Evolutionary conservation across 2,113 vertebrate species (phyloP), one percentile per base, ranked within the genome.

Genomic region (Genyomyrus donnyi): DNA sequence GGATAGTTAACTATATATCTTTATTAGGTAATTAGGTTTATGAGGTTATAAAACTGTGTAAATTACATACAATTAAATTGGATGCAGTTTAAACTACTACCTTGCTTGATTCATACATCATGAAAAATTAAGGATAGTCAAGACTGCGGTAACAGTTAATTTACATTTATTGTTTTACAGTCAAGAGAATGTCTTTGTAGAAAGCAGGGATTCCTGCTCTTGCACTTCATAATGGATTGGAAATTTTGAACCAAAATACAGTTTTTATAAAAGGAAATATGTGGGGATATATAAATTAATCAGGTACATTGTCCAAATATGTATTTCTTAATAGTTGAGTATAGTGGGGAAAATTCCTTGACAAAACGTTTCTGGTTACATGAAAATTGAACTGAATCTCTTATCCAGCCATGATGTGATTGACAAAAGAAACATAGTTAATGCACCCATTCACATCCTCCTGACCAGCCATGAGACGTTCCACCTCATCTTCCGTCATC

Each of bases 341-440:
- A 11, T 39, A 42, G 0, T 80, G 31, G 35, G 74, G 35, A 19
- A 74, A 39, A 80, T 80, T 80, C 31, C 31, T 39, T 80, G 74
- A 80, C 31, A 80, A 80, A 42, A 39, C 35, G 1, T 17, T 80
- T 80, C 74, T 42, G 31, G 74, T 80, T 42, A 80, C 35, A 42
- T 80, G 15, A 80, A 80, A 39, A 42, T 19, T 80, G 35, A 42
- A 42, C 31, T 42, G 35, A 80, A 80, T 39, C 35, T 17, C 27
- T 91, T 95, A 98, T 89, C 95, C 97, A 0, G 97, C 95, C 96
- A 99, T 95, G 89, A 99, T 97, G 88, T 98, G 97, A 31, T 98
- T 98, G 94, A 98, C 97, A 0, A 99, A 98, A 19, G 97, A 97
- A 87, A 93, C 97, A 0, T 99, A 99, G 95, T 99, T 99, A 95